phyloP scores from a whole-genome alignment of 2,113 vertebrate genomes.

The Trichechus manatus region DNA sequence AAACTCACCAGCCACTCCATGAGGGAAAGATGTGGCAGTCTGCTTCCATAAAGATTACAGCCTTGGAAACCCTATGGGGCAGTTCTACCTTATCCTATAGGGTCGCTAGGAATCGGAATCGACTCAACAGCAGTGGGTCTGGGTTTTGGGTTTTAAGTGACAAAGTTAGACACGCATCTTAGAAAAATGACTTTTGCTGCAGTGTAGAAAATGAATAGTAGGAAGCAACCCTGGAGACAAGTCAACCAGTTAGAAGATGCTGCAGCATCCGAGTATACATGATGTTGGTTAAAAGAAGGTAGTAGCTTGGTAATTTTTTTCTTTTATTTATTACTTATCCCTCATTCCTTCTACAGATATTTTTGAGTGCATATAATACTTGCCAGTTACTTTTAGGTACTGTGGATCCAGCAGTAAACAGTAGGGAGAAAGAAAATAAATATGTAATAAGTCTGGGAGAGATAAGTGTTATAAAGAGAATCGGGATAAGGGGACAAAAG shows the following conservation, averaged over 20 bases:
- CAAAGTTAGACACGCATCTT: neutral
- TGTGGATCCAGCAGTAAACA: neutral
- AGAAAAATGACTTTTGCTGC: neutral
- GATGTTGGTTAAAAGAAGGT: neutral
- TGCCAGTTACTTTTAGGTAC: neutral
- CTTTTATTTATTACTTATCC: neutral
- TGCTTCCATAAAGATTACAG: too few species aligned
- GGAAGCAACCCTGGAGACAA: neutral
- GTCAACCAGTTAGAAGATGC: neutral
- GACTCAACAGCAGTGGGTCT: too few species aligned
- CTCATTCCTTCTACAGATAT: neutral
- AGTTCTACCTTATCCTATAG: too few species aligned
- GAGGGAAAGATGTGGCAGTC: too few species aligned
- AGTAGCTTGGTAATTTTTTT: neutral
- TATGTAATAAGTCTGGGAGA: neutral
- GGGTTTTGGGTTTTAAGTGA: neutral
- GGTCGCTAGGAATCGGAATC: too few species aligned
- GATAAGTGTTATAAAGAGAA: neutral
- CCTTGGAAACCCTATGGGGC: too few species aligned
- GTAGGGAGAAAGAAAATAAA: neutral
- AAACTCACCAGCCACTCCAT: too few species aligned
- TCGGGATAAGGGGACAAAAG: neutral
- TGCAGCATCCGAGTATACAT: neutral
- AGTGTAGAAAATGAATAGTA: neutral
- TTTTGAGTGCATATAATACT: neutral